Evolutionary conservation across 2,888 invertebrate genomes (phyloP), one percentile per base, ranked within the genome.

Genomic region (Argyresthia goedartella): DNA sequence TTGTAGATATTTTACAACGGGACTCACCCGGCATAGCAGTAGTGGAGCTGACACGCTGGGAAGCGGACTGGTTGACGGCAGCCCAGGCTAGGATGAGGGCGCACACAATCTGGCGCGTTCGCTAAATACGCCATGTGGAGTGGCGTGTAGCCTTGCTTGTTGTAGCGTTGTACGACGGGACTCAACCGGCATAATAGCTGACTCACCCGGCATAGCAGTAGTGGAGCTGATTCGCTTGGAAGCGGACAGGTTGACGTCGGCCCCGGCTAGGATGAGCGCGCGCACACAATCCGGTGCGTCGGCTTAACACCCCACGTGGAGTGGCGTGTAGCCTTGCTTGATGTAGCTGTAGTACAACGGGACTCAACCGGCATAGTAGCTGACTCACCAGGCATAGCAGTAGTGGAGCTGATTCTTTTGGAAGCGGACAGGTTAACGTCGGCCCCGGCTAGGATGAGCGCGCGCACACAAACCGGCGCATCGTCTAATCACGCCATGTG

Each of bases 201-300:
- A 25, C 25, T 25, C 25, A 25, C 25, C 3, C 25, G 25, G 25
- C 25, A 25, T 25, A 25, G 25, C 6, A 25, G 25, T 25, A 25
- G 6, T 25, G 6, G 25, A 25, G 25, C 25, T 25, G 6, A 25
- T 6, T 25, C 25, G 25, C 25, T 25, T 25, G 25, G 25, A 25
- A 25, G 25, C 39, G 39, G 10, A 10, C 44, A 44, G 16, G 67
- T 95, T 95, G 4, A 95, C 95, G 73, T 97, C 94, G 0, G 96
- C 97, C 0, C 96, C 96, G 41, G 94, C 93, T 9, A 93, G 69
- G 34, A 98, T 74, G 10, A 98, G 81, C 1, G 94, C 93, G 65
- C 94, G 93, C 0, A 97, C 95, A 68, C 95, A 96, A 25, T 96
- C 96, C 0, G 95, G 93, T 58, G 94, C 93, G 68, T 96, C 93